phyloP scores from a whole-genome alignment of 2,888 invertebrate genomes.

The Lottia gigantea region DNA sequence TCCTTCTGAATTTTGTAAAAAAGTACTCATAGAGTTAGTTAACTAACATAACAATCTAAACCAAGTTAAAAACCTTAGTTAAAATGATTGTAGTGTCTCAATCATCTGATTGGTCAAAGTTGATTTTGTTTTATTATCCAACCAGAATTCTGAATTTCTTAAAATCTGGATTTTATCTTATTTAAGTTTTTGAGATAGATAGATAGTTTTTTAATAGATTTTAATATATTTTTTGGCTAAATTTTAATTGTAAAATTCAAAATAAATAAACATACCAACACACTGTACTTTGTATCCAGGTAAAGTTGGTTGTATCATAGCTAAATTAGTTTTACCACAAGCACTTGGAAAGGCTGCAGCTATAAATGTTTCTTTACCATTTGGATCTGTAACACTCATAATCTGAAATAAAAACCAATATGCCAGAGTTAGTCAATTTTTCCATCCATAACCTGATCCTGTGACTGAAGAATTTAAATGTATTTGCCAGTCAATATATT shows the following conservation, averaged over 20 bases:
- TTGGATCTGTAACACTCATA: constrained; percentile 87
- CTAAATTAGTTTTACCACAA: constrained; percentile 98
- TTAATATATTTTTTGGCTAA: too few relatives aligned
- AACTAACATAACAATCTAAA: neutral
- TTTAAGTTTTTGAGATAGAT: too few relatives aligned
- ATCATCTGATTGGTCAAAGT: neutral
- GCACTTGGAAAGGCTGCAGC: constrained; percentile 99
- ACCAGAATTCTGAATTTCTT: too few relatives aligned
- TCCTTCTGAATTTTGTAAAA: too few relatives aligned
- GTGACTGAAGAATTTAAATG: too few relatives aligned
- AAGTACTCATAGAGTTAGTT: neutral
- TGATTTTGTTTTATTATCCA: too few relatives aligned
- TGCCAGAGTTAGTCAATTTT: too few relatives aligned
- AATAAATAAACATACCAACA: constrained; percentile 73
- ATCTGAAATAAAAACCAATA: constrained; percentile 74
- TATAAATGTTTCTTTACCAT: constrained; percentile 82
- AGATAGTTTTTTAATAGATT: too few relatives aligned
- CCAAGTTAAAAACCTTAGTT: neutral
- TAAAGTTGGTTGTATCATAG: constrained; percentile 94
- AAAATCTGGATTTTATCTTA: too few relatives aligned
- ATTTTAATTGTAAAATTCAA: too few relatives aligned
- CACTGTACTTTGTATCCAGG: constrained; percentile 76
- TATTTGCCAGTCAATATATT: too few relatives aligned
- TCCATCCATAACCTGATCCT: too few relatives aligned
- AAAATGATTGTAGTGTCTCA: neutral